Evolutionary conservation across 2,113 vertebrate genomes (phyloP), one percentile per base, ranked within the genome.

Genomic region (Puntigrus tetrazona): DNA sequence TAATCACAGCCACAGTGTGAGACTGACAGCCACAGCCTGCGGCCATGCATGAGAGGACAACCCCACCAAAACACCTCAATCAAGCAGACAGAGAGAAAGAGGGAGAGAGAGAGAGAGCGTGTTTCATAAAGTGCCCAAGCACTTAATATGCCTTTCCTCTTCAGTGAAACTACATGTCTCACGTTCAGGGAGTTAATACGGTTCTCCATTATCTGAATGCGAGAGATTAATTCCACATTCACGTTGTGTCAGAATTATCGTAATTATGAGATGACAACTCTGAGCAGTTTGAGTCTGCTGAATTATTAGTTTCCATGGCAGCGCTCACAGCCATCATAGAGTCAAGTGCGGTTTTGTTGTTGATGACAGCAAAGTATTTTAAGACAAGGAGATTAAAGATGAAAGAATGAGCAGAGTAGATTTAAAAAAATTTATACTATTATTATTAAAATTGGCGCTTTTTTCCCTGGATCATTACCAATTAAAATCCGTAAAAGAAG

Each of bases 1-100:
- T 80, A 85, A 85, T 85, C 84, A 85, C 43, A 55, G 27, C 52
- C 69, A 45, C 69, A 55, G 65, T 73, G 47, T 78, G 77, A 79
- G 67, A 79, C 76, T 14, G 75, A 85, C 84, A 80, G 76, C 36
- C 38, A 61, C 65, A 79, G 83, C 74, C 61, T 78, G 73, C 8
- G 13, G 63, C 61, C 74, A 59, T 22, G n/a, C 83, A 78, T 78
- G 63, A 69, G 83, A 57, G 83, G 84, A 73, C 36, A 27, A 73
- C 83, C 47, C 41, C 52, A 85, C 52, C 36, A 43, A 73, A 85
- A 72, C 65, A 70, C 41, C 73, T 50, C 82, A 77, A 84, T 84
- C 75, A 85, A 34, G 72, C 25, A 38, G 52, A 83, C 2, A 34
- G 22, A 74, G 47, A 70, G 59, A 81, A 3, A 36, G 20, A 45